Evolutionary conservation across 2,888 invertebrate genomes (phyloP).

Genomic region (Drosophila quinaria): DNA sequence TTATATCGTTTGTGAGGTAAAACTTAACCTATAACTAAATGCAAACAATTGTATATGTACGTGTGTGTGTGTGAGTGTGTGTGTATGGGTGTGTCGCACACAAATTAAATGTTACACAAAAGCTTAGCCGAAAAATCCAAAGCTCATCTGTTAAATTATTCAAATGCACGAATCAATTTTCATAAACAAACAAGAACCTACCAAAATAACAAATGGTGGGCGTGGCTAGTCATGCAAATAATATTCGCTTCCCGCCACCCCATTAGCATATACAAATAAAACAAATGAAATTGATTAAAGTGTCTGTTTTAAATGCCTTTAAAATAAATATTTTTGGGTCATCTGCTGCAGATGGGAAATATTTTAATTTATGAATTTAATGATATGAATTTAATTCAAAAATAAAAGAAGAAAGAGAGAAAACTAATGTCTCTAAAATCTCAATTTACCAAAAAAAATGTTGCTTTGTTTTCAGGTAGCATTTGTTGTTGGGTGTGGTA

Average conservation of each 20-base stretch:
- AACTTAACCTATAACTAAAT: slow-evolving; percentile 49
- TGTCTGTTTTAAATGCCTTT: slow-evolving; percentile 8
- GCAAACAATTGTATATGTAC: slow-evolving; percentile 47
- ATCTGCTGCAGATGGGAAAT: background rate
- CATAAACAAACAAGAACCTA: slow-evolving; percentile 65
- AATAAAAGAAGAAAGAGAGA: background rate
- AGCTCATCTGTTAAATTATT: slow-evolving; percentile 65
- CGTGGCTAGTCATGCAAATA: slow-evolving; percentile 19
- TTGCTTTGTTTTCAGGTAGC: slow-evolving; percentile 10
- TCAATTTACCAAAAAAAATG: slow-evolving; percentile 19
- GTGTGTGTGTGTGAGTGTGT: slow-evolving; percentile 2
- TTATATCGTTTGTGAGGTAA: slow-evolving; percentile 59
- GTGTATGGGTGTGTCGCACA: slow-evolving; percentile 20
- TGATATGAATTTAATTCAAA: background rate
- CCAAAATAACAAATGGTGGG: slow-evolving; percentile 11
- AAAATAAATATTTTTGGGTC: background rate
- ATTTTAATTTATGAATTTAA: background rate
- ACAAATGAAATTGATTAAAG: slow-evolving; percentile 22
- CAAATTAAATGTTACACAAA: slow-evolving; percentile 58
- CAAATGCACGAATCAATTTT: slow-evolving; percentile 73
- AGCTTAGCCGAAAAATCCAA: slow-evolving; percentile 51
- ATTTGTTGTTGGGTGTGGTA: slow-evolving; percentile 31
- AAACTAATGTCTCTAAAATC: background rate
- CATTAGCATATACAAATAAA: slow-evolving; percentile 19
- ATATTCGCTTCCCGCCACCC: slow-evolving; percentile 6